Evolutionary conservation across 2,888 invertebrate species (phyloP), one percentile per base, ranked within the genome.

Genomic region (Tribolium freemani): DNA sequence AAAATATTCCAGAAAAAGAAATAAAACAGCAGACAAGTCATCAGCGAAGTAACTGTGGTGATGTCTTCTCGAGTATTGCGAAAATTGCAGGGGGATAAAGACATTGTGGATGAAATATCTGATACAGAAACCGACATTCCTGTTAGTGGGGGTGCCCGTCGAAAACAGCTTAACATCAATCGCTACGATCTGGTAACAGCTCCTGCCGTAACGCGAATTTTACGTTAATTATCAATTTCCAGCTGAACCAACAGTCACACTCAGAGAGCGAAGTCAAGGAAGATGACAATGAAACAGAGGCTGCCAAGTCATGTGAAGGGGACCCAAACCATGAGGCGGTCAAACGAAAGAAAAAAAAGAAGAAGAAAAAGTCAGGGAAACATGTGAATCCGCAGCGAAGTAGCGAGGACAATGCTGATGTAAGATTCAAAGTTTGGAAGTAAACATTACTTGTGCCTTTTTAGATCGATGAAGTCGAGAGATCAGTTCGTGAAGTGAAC

Each of bases 211-310:
- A n/a, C n/a, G 44, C 46, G 20, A 30, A 56, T 20, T 46, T 51
- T 4, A 11, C 2, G 30, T 10, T 26, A 60, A 60, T 30, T n/a
- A 46, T 72, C 26, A 53, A 16, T 16, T 80, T 78, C 20, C 76
- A 92, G 92, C 84, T 93, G 67, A 91, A 92, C 85, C 90, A 92
- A 80, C 90, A 89, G 77, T 90, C 90, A 50, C 88, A 90, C 78
- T 92, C 92, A 0, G 93, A 92, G 81, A 91, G 91, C 76, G 92
- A 92, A 84, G 90, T 91, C 4, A 91, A 92, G 83, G 92, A 91
- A 80, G 92, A 92, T 80, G 92, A 92, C 80, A 89, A 90, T 80
- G 90, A 91, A 81, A 90, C 90, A 26, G 90, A 91, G 77, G 89
- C 90, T 16, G 88, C 89, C 5, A 87, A 88, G 38, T 88, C 90